These are phyloP conservation scores for Mechanitis messenoides DNA, from an alignment of 2,888 invertebrate species.

Conservation along the genomic window DNA sequence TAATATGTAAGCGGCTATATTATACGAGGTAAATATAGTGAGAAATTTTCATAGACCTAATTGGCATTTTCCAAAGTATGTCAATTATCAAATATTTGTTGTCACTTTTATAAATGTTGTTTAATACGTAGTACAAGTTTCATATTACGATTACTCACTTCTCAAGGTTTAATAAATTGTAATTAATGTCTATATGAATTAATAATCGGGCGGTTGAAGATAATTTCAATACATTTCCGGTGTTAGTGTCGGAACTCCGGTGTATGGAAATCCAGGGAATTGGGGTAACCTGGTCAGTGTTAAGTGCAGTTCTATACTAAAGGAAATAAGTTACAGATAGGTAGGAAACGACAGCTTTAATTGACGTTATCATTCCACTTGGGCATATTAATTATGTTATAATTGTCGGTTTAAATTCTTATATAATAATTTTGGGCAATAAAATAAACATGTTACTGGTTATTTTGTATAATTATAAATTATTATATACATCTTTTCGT, in stretches of 20 bases:
- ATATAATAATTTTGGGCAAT: not conserved
- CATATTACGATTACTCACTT: no score
- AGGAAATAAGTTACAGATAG: not conserved
- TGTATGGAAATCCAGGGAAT: constrained; percentile 18
- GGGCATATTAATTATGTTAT: not conserved
- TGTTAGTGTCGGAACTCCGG: constrained; percentile 12
- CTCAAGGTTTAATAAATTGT: not conserved
- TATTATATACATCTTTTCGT: constrained; percentile 11
- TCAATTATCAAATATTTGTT: no score
- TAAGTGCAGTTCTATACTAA: constrained; percentile 8
- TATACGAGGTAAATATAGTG: no score
- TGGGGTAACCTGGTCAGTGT: constrained; percentile 22
- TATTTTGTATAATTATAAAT: no score
- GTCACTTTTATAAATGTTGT: no score
- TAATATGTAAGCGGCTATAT: not conserved
- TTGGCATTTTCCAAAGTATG: no score
- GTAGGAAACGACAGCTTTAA: not conserved
- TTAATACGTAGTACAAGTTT: no score
- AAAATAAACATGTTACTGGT: not conserved
- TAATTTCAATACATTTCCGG: constrained; percentile 16
- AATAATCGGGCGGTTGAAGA: constrained; percentile 16
- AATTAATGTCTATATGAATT: not conserved
- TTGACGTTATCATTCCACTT: constrained; percentile 10
- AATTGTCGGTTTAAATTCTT: not conserved
- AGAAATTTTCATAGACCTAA: no score